Conservation (phyloP, 2,888 invertebrate species). For the Calliopum simillimum region DNA sequence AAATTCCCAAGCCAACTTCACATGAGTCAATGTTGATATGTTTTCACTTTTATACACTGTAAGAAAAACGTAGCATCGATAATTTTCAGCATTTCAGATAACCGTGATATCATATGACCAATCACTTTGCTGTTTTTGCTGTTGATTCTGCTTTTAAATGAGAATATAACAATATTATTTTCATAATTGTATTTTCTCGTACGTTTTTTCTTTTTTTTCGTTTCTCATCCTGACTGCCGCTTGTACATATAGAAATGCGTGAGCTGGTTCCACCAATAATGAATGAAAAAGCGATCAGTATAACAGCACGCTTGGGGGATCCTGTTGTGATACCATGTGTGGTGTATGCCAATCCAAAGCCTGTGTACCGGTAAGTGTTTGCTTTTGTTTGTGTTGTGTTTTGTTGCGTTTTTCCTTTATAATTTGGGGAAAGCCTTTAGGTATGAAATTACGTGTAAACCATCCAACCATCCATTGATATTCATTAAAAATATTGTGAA, state of each 20-base stretch:
- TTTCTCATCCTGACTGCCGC: conserved; percentile 8
- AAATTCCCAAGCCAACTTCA: too few relatives aligned
- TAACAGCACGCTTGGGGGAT: conserved; percentile 69
- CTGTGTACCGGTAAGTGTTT: conserved; percentile 70
- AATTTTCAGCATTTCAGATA: too few relatives aligned
- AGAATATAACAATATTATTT: too few relatives aligned
- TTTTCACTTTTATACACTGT: too few relatives aligned
- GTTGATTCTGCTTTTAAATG: too few relatives aligned
- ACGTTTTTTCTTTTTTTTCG: background rate
- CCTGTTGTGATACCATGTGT: conserved; percentile 73
- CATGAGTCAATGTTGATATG: too few relatives aligned
- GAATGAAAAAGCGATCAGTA: conserved; percentile 69
- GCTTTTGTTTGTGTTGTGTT: conserved; percentile 1
- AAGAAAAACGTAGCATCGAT: too few relatives aligned
- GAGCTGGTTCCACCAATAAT: conserved; percentile 72
- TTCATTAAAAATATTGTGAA: conserved; percentile 1
- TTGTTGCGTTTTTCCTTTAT: conserved; percentile 1
- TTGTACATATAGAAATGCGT: conserved; percentile 66
- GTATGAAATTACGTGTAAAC: background rate
- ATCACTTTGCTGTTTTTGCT: too few relatives aligned
- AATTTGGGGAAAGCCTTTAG: background rate
- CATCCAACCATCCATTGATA: conserved; percentile 24
- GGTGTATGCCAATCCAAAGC: conserved; percentile 73
- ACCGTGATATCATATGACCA: too few relatives aligned
- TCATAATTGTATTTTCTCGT: conserved; percentile 13